Conservation (phyloP, 1,140 invertebrate genomes). For the Drosophila ficusphila region DNA sequence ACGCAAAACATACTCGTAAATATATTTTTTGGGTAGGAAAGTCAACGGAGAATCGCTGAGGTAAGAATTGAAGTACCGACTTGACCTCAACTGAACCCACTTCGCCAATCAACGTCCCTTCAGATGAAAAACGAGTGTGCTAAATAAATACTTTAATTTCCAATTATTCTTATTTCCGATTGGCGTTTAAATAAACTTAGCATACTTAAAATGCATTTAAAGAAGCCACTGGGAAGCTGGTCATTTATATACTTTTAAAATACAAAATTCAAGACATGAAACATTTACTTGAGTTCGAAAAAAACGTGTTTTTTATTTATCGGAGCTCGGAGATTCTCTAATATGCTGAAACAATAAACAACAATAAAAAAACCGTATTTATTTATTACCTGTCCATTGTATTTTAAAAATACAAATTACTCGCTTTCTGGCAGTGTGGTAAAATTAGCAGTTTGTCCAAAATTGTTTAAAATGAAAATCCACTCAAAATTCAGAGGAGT, state of each 20-base stretch:
- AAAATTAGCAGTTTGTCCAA: background rate
- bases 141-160: background rate
- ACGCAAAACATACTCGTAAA: conserved; percentile 1
- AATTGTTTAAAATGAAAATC: background rate
- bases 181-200: background rate
- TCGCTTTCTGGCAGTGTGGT: background rate
- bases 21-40: background rate
- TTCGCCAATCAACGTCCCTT: conserved; percentile 30
- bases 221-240: background rate
- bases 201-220: conserved; percentile 20
- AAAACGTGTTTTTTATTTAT: too few relatives aligned
- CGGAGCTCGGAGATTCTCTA: too few relatives aligned
- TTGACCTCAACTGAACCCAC: conserved; percentile 35
- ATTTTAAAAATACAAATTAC: background rate
- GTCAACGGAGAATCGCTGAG: conserved; percentile 11
- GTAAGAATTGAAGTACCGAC: conserved; percentile 19
- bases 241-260: too few relatives aligned
- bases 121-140: conserved; percentile 13
- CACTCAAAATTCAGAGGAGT: conserved; percentile 7
- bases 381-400: too few relatives aligned
- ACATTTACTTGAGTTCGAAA: too few relatives aligned
- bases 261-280: too few relatives aligned
- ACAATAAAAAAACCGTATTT: too few relatives aligned
- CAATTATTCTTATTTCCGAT: conserved; percentile 8
- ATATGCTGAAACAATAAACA: too few relatives aligned